Percentiles rank a stretch among this genome's conserved stretches.
phyloP scores from a whole-genome alignment of 1,140 invertebrate genomes.

The Sesamia nonagrioides region DNA sequence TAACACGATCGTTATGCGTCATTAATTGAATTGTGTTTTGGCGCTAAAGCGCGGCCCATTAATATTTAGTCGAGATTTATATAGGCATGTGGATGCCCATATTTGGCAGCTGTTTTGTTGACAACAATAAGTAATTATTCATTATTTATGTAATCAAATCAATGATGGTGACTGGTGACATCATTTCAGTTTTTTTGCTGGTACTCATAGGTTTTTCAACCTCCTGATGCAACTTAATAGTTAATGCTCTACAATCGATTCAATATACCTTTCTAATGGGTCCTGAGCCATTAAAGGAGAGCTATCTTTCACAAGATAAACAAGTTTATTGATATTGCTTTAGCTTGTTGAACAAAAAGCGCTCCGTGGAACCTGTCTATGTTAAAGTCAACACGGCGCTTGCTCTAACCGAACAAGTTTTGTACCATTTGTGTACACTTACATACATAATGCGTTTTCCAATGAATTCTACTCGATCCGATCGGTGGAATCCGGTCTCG shows the following conservation, averaged over 20 bases:
- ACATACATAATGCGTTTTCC: slow-evolving; percentile 63
- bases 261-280: slow-evolving; percentile 56
- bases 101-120: slow-evolving; percentile 55
- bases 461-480: slow-evolving; percentile 72
- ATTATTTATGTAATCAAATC: background rate
- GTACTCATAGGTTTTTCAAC: slow-evolving; percentile 3
- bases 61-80: slow-evolving; percentile 51
- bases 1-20: slow-evolving; percentile 55
- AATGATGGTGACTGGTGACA: slow-evolving; percentile 25
- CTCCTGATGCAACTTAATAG: slow-evolving; percentile 21
- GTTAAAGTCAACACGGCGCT: slow-evolving; percentile 67
- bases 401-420: slow-evolving; percentile 70
- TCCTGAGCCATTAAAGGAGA: slow-evolving; percentile 59
- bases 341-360: slow-evolving; percentile 57
- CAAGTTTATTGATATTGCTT: slow-evolving; percentile 68
- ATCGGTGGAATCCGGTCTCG: slow-evolving; percentile 63
- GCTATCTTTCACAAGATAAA: slow-evolving; percentile 65
- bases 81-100: slow-evolving; percentile 55
- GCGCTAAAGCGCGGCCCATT: slow-evolving; percentile 43
- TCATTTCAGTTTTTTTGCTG: slow-evolving; percentile 20
- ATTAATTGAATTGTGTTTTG: slow-evolving; percentile 57
- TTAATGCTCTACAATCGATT: slow-evolving; percentile 8
- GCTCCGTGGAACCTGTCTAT: slow-evolving; percentile 59
- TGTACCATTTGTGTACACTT: slow-evolving; percentile 51
- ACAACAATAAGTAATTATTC: slow-evolving; percentile 7